phyloP scores from a whole-genome alignment of 2,113 vertebrate genomes.

The Narcine bancroftii region DNA sequence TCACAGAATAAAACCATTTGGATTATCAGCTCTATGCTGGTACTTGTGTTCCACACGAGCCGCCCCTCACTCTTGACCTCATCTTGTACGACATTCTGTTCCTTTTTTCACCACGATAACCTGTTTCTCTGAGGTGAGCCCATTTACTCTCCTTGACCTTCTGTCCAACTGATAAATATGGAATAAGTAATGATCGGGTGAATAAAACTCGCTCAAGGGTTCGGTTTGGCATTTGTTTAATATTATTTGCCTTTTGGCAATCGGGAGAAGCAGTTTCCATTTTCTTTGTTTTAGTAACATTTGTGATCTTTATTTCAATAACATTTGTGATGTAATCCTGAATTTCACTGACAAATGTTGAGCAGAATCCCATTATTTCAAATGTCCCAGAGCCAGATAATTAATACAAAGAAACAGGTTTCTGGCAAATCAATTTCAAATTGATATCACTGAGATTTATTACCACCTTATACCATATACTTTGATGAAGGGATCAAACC shows the following conservation, averaged over 20 bases:
- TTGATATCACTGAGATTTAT: slow-evolving; percentile 17
- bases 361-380: background rate
- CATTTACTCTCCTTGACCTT: background rate
- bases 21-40: background rate
- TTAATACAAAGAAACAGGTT: background rate
- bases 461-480: background rate
- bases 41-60: background rate
- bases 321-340: background rate
- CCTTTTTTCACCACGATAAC: background rate
- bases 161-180: background rate
- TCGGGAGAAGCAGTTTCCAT: background rate
- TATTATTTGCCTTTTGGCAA: background rate
- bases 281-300: background rate
- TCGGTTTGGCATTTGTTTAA: background rate
- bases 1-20: background rate
- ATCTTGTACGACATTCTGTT: background rate
- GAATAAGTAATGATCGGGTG: background rate
- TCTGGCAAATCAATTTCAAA: background rate
- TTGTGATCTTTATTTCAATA: background rate
- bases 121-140: background rate
- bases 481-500: too few species aligned
- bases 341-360: background rate
- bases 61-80: background rate
- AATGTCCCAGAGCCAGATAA: background rate
- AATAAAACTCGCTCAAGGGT: background rate